phyloP scores from a whole-genome alignment of 1,140 invertebrate species.

The Homalodisca vitripennis region DNA sequence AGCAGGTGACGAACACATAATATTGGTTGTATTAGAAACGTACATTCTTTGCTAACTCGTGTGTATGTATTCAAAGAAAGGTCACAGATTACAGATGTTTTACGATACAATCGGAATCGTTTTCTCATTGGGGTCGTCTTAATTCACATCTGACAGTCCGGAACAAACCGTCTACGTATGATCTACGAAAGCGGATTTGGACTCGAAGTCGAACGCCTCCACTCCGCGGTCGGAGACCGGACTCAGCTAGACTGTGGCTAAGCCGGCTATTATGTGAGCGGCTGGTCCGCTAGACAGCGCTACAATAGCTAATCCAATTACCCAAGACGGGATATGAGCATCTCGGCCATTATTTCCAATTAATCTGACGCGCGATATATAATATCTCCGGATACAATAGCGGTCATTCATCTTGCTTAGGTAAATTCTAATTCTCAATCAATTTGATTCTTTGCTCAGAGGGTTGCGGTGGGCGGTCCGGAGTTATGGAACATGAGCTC shows the following conservation, averaged over 20 bases:
- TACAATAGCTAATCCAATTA: neutral
- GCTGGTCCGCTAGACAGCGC: neutral
- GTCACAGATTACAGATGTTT: too few relatives aligned
- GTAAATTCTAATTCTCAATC: conserved; percentile 27
- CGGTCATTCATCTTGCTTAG: conserved; percentile 21
- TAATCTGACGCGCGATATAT: conserved; percentile 19
- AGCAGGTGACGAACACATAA: too few relatives aligned
- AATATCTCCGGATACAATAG: conserved; percentile 2
- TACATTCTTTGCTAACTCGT: too few relatives aligned
- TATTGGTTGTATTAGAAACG: too few relatives aligned
- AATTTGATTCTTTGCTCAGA: conserved; percentile 26
- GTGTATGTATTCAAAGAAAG: too few relatives aligned
- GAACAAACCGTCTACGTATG: too few relatives aligned
- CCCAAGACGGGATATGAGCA: neutral
- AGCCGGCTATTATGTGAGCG: neutral
- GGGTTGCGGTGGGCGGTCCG: too few relatives aligned
- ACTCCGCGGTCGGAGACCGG: neutral
- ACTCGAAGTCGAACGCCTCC: neutral
- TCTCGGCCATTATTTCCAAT: conserved; percentile 21
- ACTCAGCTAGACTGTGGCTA: neutral
- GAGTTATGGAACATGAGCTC: too few relatives aligned
- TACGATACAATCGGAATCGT: too few relatives aligned
- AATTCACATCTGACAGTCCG: too few relatives aligned
- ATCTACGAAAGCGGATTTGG: too few relatives aligned
- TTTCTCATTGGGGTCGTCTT: too few relatives aligned